Evolutionary conservation across 1,140 invertebrate species (phyloP).

Genomic region (Drosophila takahashii): DNA sequence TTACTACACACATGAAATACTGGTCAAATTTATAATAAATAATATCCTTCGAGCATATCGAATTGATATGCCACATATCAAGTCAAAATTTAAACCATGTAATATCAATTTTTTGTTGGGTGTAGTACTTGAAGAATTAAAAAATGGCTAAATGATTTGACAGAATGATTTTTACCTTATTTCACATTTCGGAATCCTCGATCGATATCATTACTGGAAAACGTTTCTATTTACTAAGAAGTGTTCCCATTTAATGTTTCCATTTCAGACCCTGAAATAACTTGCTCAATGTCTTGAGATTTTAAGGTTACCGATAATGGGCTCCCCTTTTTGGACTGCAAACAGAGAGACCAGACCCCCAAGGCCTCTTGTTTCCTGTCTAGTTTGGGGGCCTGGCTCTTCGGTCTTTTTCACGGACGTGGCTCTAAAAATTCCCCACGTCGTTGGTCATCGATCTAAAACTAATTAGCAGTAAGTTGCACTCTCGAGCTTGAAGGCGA

Average conservation of each 20-base stretch:
- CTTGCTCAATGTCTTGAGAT: neutral
- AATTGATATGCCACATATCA: no score
- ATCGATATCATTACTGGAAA: neutral
- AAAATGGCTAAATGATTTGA: no score
- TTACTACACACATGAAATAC: no score
- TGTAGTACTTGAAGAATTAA: no score
- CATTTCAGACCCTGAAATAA: neutral
- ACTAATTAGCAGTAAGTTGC: conserved; percentile 78
- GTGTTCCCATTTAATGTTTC: neutral
- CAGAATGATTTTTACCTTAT: no score
- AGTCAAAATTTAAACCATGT: no score
- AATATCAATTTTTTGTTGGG: no score
- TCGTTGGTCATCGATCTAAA: conserved; percentile 74
- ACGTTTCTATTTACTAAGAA: neutral
- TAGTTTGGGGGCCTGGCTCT: neutral
- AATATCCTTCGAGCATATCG: no score
- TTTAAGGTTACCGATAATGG: neutral
- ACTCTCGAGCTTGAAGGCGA: conserved; percentile 14
- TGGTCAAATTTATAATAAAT: no score
- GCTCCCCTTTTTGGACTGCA: neutral
- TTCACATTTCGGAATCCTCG: no score
- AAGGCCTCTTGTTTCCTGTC: no score
- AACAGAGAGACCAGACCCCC: neutral
- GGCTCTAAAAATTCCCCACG: conserved; percentile 32
- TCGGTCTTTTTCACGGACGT: conserved; percentile 1